phyloP scores from a whole-genome alignment of 23 tunicate species.

The Clavelina lepadiformis region DNA sequence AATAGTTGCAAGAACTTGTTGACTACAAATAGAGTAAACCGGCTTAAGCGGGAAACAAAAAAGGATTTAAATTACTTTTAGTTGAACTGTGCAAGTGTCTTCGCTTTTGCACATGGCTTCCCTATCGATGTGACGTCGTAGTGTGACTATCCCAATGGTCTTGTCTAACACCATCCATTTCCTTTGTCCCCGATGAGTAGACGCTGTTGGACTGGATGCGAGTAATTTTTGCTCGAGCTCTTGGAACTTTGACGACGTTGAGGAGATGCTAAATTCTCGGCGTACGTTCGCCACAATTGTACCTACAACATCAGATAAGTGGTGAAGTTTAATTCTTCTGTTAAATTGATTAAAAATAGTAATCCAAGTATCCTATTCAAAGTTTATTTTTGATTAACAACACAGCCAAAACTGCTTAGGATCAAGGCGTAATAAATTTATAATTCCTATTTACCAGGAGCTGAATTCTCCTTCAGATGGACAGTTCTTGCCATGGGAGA shows the following conservation, averaged over 20 bases:
- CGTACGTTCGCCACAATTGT: slow-evolving; percentile 11
- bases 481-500: too few species aligned
- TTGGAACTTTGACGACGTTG: slow-evolving; percentile 14
- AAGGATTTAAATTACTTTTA: slow-evolving; percentile 25
- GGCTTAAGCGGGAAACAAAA: not conserved
- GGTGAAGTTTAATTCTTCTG: too few species aligned
- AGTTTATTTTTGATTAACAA: not conserved
- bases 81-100: slow-evolving; percentile 25
- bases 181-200: not conserved
- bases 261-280: not conserved
- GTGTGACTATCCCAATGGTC: slow-evolving; percentile 28
- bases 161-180: slow-evolving; percentile 34
- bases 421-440: too few species aligned
- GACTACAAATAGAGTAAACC: not conserved
- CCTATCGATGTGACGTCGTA: slow-evolving; percentile 38
- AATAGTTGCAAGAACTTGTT: not conserved
- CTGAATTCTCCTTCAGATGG: too few species aligned
- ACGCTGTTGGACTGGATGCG: not conserved
- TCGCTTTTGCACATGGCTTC: slow-evolving; percentile 45
- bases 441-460: too few species aligned
- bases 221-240: slow-evolving; percentile 10
- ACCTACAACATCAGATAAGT: too few species aligned
- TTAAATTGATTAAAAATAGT: not conserved
- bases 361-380: not conserved
- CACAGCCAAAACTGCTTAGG: not conserved